Evolutionary conservation across 1,140 invertebrate genomes (phyloP), one percentile per base, ranked within the genome.

Genomic region (Leptopilina clavipes): DNA sequence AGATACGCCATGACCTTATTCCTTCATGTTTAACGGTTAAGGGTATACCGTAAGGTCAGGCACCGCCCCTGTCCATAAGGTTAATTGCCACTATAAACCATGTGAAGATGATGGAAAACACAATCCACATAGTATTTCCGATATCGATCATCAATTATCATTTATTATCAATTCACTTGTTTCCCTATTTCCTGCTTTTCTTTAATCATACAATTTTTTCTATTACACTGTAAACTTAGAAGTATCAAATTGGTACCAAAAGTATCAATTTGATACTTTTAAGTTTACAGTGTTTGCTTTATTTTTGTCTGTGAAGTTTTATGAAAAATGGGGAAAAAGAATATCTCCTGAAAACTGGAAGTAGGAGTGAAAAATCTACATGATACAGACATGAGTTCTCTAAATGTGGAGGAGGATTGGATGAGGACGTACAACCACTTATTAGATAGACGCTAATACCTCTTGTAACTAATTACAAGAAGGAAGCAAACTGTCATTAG

Each of bases 381-480:
- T 52, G 44, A 48, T 12, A 6, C 44, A 52, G 14, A n/a, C 14
- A 52, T 17, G 14, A 52, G n/a, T 52, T 52, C 14, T 8, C 14
- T 17, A 52, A 52, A n/a, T n/a, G 48, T 52, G 48, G 17, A 52
- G 48, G 43, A 76, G 54, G 43, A 70, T 76, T 75, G 77, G 59
- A 76, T 74, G 73, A 17, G 73, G 73, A 65, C 73, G 48, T 72
- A 73, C 72, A 77, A 71, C 77, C 73, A 75, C 74, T 86, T 85
- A 83, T 83, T 81, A 82, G 78, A 81, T 81, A 80, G 79, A 81
- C 75, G 77, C 79, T 81, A 83, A 84, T 82, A 77, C 75, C 74
- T 79, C 72, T 75, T 73, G 70, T 73, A 81, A 78, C 78, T 83
- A 85, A 86, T 85, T 86, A 81, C 81, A 75, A 79, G 71, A 77